These are phyloP conservation scores for Gymnodraco acuticeps DNA, from an alignment of 2,797 vertebrate genomes.

Conservation along the genomic window DNA sequence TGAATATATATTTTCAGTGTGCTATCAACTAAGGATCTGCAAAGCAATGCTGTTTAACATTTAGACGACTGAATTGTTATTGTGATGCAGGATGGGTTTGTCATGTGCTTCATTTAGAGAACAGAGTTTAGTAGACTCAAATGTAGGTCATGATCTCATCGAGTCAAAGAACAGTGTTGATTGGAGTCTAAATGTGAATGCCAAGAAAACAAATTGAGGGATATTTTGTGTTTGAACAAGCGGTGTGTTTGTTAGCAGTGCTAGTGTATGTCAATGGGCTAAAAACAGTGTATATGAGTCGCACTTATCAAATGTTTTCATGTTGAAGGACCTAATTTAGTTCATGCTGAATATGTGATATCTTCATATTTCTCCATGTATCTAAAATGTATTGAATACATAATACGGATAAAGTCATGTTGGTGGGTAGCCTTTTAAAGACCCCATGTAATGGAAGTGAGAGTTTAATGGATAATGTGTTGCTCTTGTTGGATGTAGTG, in stretches of 20 bases:
- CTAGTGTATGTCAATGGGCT: slow-evolving; percentile 26
- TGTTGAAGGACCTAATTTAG: slow-evolving; percentile 55
- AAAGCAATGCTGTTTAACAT: slow-evolving; percentile 23
- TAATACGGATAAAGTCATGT: slow-evolving; percentile 51
- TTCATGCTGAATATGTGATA: slow-evolving; percentile 50
- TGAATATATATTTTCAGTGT: slow-evolving; percentile 72
- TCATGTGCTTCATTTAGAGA: slow-evolving; percentile 29
- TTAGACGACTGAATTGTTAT: slow-evolving; percentile 23
- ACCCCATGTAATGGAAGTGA: slow-evolving; percentile 36
- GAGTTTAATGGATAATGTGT: slow-evolving; percentile 35
- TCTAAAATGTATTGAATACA: slow-evolving; percentile 59
- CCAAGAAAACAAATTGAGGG: slow-evolving; percentile 38
- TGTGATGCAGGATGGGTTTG: slow-evolving; percentile 41
- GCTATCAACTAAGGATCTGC: slow-evolving; percentile 52
- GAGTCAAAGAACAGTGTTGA: slow-evolving; percentile 12
- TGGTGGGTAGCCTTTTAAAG: slow-evolving; percentile 48
- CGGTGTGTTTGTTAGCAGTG: slow-evolving; percentile 28
- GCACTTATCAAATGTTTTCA: slow-evolving; percentile 45
- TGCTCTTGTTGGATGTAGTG: slow-evolving; percentile 32
- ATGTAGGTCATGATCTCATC: slow-evolving; percentile 15
- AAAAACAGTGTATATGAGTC: slow-evolving; percentile 37
- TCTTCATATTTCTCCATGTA: slow-evolving; percentile 45
- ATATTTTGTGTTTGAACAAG: slow-evolving; percentile 26
- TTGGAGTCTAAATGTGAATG: slow-evolving; percentile 20
- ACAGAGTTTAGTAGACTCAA: slow-evolving; percentile 10